Base-by-base conservation (phyloP, 1,140 invertebrate species). In the Andricus grossulariae region DNA sequence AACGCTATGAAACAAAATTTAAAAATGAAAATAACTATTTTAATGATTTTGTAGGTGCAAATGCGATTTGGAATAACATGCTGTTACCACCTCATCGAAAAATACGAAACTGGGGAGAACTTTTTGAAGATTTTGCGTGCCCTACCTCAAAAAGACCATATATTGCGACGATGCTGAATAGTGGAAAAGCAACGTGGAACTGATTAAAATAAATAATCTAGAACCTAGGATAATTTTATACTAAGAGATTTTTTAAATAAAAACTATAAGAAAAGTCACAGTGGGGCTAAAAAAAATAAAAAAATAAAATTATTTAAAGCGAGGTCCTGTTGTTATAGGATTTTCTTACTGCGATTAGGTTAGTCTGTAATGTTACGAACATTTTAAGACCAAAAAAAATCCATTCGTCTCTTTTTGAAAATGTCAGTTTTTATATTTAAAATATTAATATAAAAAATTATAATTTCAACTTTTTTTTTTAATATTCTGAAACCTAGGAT, bases 21-120 rank as follows among this genome's bases (percentile, higher is more conserved):
- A 45, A 77, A 21, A 54, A 18, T 45, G 60, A 71, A 50, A 51
- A 21, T 71, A 77, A 74, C 21, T 71, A 11, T 51, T n/a, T 50
- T 71, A 45, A n/a, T 66, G 12, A 66, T 66, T 81, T 88, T 85
- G 50, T 85, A 92, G 94, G 89, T 80, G 92, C 92, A 5, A 93
- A 92, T 80, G 88, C 88, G 25, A 84, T 94, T 7, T 95, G 93
- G 94, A 94, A 94, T 85, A 95, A 94, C 82, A 90, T 94, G 86
- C 76, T 94, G 77, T 90, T 94, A 85, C 91, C 92, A 50, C 87
- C 91, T 3, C 89, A 89, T 6, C 52, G 84, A 5, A 93, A 93
- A 80, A 78, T 85, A 3, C 78, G 54, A 0, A 50, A 79, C 49
- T 91, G 89, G 89, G 6, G 32, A 2, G 32, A 81, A 49, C n/a